A percentile compares a stretch with the other conserved stretches of the same genome.
These are phyloP conservation scores for Drosophila littoralis DNA, from an alignment of 1,140 invertebrate species.

Conservation along the genomic window DNA sequence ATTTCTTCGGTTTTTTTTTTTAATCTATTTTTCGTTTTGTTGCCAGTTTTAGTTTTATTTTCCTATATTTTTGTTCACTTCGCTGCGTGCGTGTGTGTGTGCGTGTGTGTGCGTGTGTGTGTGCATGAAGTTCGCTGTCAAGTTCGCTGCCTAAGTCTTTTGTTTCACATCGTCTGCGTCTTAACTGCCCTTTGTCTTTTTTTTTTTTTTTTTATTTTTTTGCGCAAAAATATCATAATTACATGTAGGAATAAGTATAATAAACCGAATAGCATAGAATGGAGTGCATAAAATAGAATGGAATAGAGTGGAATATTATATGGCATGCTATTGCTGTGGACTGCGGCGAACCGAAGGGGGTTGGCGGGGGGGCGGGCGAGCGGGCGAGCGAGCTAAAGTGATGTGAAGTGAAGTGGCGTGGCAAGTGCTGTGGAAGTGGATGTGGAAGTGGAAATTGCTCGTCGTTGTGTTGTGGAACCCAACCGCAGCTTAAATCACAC, in stretches of 20 bases:
- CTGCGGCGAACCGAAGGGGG: not conserved
- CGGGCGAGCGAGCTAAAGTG: not conserved
- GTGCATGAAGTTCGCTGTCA: conserved; percentile 14
- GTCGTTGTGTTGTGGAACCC: conserved; percentile 25
- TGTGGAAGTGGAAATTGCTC: conserved; percentile 54
- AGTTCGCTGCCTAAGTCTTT: conserved; percentile 61
- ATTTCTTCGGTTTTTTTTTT: not conserved
- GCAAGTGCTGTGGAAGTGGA: conserved; percentile 42
- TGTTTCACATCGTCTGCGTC: conserved; percentile 50
- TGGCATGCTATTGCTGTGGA: not conserved
- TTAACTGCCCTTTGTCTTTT: conserved; percentile 77
- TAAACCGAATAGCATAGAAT: conserved; percentile 29
- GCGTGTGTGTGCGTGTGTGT: conserved; percentile 13
- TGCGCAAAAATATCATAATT: conserved; percentile 58
- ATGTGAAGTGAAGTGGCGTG: conserved; percentile 13
- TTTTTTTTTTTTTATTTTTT: not conserved
- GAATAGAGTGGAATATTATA: conserved; percentile 19
- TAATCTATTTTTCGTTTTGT: not conserved
- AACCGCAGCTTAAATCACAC: conserved; percentile 47
- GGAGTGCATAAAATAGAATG: conserved; percentile 24
- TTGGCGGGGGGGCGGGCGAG: too few species aligned
- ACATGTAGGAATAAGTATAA: conserved; percentile 49
- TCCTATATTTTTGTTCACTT: conserved; percentile 36
- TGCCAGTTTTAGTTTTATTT: conserved; percentile 5
- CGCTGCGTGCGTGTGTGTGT: conserved; percentile 12